phyloP scores from a whole-genome alignment of 1,140 invertebrate genomes.

The Nymphalis io region DNA sequence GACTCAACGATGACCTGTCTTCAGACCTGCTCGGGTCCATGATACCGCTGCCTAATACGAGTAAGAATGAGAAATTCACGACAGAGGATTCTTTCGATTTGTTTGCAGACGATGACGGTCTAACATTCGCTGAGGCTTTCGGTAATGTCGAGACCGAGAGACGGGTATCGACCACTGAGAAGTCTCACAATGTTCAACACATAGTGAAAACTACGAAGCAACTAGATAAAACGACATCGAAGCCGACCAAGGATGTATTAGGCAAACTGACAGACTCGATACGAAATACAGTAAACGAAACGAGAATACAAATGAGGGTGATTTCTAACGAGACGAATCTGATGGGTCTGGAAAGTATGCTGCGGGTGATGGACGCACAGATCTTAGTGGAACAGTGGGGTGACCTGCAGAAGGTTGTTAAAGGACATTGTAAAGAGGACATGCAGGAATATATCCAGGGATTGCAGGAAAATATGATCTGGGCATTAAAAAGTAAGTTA shows the following conservation, averaged over 20 bases:
- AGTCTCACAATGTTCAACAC: constrained; percentile 71
- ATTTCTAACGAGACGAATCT: constrained; percentile 54
- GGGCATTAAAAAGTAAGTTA: constrained; percentile 88
- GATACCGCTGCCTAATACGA: constrained; percentile 42
- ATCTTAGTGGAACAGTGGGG: constrained; percentile 77
- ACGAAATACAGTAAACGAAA: constrained; percentile 60
- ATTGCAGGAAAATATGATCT: constrained; percentile 82
- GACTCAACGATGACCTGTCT: constrained; percentile 56
- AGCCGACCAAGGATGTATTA: constrained; percentile 56
- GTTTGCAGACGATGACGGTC: constrained; percentile 68
- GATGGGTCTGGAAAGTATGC: constrained; percentile 78
- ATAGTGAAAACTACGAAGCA: constrained; percentile 63
- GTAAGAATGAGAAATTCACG: constrained; percentile 42
- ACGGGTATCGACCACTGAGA: constrained; percentile 57
- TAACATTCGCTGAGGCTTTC: constrained; percentile 66
- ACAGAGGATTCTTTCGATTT: constrained; percentile 64
- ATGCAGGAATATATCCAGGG: constrained; percentile 84
- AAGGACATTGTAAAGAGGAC: constrained; percentile 81
- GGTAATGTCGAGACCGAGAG: constrained; percentile 50
- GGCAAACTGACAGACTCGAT: constrained; percentile 59
- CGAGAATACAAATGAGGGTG: constrained; percentile 46
- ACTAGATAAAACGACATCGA: constrained; percentile 57
- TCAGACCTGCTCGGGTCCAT: constrained; percentile 65
- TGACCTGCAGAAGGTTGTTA: constrained; percentile 59
- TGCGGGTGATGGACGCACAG: constrained; percentile 80